Evolutionary conservation across 1,140 invertebrate genomes (phyloP).

Genomic region (Holotrichia oblita): DNA sequence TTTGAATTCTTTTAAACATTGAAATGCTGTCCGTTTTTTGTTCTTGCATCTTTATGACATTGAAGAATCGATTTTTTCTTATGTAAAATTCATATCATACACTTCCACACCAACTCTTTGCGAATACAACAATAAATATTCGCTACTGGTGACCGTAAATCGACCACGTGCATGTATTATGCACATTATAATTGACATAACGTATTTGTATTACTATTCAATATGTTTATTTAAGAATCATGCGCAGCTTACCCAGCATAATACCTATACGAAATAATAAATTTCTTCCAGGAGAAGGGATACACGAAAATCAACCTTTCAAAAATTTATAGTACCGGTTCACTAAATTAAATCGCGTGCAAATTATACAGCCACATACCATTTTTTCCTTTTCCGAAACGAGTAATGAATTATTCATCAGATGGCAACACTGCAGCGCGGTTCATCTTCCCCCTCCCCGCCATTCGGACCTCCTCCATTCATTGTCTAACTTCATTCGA

Average conservation of each 20-base stretch:
- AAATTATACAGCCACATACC: conserved; percentile 7
- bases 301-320: no score
- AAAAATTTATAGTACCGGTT: conserved; percentile 23
- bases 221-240: conserved; percentile 22
- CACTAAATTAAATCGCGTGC: conserved; percentile 23
- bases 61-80: no score
- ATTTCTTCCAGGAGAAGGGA: neutral
- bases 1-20: no score
- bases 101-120: neutral
- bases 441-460: neutral
- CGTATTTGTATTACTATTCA: conserved; percentile 23
- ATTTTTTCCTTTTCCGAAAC: neutral
- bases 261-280: neutral
- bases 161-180: neutral
- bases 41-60: no score
- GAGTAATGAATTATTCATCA: conserved; percentile 5
- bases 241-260: neutral
- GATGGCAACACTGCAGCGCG: neutral
- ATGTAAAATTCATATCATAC: no score
- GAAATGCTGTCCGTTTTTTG: no score
- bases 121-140: conserved; percentile 14
- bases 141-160: neutral
- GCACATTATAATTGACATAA: conserved; percentile 6
- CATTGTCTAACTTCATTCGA: neutral
- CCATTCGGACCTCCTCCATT: neutral